Evolutionary conservation across 2,797 vertebrate genomes (phyloP).

Genomic region (Gymnodraco acuticeps): DNA sequence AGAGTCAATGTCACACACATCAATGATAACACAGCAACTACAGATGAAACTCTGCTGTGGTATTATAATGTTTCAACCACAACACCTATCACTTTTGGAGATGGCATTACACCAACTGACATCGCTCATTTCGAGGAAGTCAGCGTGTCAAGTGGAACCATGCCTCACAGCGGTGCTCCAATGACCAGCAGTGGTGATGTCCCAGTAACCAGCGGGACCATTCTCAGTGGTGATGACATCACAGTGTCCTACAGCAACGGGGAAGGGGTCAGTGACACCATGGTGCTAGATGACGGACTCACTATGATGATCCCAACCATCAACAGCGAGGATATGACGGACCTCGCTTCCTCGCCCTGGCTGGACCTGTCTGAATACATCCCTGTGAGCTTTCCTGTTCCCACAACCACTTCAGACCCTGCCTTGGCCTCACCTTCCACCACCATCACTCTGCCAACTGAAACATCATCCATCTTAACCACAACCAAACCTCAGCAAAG

Average conservation of each 20-base stretch:
- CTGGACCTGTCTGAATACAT: constrained; percentile 80
- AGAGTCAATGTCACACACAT: constrained; percentile 43
- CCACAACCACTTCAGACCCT: constrained; percentile 29
- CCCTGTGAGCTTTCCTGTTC: constrained; percentile 37
- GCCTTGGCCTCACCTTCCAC: constrained; percentile 17
- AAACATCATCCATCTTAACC: constrained; percentile 23
- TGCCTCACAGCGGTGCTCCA: constrained; percentile 43
- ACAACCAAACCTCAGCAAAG: constrained; percentile 42
- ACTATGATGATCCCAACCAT: constrained; percentile 64
- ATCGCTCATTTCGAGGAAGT: constrained; percentile 41
- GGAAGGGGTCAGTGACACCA: constrained; percentile 54
- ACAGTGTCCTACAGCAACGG: constrained; percentile 52
- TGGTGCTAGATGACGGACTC: constrained; percentile 63
- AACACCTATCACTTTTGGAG: constrained; percentile 30
- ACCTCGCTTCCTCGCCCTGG: constrained; percentile 63
- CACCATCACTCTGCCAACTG: constrained; percentile 24
- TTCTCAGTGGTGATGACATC: constrained; percentile 62
- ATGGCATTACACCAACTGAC: constrained; percentile 32
- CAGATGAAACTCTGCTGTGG: constrained; percentile 48
- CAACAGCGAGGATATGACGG: constrained; percentile 47
- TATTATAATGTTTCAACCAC: constrained; percentile 33
- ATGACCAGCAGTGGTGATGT: constrained; percentile 56
- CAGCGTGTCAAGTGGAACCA: constrained; percentile 51
- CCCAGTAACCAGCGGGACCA: constrained; percentile 44
- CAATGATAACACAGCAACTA: constrained; percentile 27